Conservation (phyloP, 2,113 vertebrate genomes). For the Gila orcuttii region DNA sequence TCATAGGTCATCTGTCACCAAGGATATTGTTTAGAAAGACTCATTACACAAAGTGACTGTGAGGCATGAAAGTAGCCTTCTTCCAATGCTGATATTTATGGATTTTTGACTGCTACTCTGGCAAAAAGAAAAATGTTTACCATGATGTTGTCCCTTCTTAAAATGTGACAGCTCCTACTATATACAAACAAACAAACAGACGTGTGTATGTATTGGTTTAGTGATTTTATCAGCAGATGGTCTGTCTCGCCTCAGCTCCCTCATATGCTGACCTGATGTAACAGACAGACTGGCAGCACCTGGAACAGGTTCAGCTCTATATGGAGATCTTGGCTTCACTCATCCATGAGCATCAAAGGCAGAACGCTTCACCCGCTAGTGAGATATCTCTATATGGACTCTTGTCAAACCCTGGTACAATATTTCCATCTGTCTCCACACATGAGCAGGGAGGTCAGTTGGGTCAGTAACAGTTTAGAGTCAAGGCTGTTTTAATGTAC, state of each 20-base stretch:
- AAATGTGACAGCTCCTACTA: constrained; percentile 1
- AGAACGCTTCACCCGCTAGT: neutral
- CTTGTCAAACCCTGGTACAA: neutral
- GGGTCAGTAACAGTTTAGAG: neutral
- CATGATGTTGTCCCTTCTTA: neutral
- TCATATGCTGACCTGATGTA: constrained; percentile 28
- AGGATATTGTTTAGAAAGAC: neutral
- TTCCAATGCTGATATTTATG: neutral
- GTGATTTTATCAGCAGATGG: neutral
- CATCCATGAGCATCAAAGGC: neutral
- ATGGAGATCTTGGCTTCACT: neutral
- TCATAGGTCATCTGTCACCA: no score
- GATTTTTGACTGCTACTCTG: neutral
- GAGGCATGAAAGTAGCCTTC: neutral
- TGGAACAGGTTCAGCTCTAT: constrained; percentile 33
- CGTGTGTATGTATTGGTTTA: neutral
- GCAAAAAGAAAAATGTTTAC: neutral
- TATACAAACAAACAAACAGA: neutral
- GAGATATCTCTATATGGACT: constrained; percentile 24
- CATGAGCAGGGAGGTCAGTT: neutral
- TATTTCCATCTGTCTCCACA: constrained; percentile 3
- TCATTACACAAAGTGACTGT: constrained; percentile 1
- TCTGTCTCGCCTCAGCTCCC: constrained; percentile 3
- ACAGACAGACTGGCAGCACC: constrained; percentile 17
- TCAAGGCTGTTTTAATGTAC: neutral